Conservation (phyloP, 2,797 vertebrate genomes). For the Tauraco hartlaubi region DNA sequence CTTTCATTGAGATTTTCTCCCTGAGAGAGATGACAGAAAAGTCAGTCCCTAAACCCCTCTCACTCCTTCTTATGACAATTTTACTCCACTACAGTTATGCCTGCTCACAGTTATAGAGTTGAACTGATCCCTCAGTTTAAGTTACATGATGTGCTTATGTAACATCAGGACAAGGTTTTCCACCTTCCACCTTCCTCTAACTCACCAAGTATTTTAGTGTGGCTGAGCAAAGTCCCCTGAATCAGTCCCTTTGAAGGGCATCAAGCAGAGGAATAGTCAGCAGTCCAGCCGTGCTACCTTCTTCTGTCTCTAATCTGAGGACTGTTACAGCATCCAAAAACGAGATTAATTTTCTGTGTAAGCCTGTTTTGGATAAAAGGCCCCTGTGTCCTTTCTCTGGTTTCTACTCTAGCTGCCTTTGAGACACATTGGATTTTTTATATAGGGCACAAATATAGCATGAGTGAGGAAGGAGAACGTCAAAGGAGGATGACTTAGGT, state of each 20-base stretch:
- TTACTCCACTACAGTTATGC: neutral
- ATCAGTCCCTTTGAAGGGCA: constrained; percentile 26
- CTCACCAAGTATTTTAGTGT: neutral
- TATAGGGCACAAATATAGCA: neutral
- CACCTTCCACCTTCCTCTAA: neutral
- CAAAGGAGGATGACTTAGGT: constrained; percentile 22
- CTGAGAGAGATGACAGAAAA: constrained; percentile 1
- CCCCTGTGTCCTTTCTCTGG: constrained; percentile 6
- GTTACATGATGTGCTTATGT: neutral
- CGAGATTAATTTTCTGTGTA: constrained; percentile 9
- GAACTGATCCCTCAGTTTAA: constrained; percentile 40
- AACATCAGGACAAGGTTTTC: neutral
- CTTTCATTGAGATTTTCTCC: constrained; percentile 54
- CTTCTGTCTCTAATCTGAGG: constrained; percentile 1
- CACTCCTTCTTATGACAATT: neutral
- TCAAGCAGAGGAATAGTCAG: neutral
- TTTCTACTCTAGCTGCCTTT: constrained; percentile 31
- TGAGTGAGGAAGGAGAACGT: constrained; percentile 40
- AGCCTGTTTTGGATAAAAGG: constrained; percentile 24
- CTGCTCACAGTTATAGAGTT: neutral
- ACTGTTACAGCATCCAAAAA: neutral
- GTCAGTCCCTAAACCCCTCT: constrained; percentile 31
- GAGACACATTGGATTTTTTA: constrained; percentile 4
- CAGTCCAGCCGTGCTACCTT: neutral
- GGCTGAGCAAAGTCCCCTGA: neutral